Percentiles rank a stretch among this genome's conserved stretches.
Conservation (phyloP, 2,113 vertebrate genomes). For the Microtus richardsoni region DNA sequence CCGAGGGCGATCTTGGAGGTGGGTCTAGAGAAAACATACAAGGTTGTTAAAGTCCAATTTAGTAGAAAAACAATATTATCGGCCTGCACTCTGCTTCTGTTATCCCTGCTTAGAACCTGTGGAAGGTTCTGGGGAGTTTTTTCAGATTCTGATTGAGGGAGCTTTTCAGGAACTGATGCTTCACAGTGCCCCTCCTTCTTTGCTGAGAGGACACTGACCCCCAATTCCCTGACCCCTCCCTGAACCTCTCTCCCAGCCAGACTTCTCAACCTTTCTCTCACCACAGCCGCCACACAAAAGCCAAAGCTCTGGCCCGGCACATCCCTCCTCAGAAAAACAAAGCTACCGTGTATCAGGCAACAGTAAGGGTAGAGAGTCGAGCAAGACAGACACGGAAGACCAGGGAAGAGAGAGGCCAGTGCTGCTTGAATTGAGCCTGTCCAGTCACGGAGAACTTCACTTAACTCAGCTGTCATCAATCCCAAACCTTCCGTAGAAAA, state of each 20-base stretch:
- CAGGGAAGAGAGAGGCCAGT: fast-evolving
- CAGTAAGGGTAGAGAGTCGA: background rate
- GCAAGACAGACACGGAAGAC: background rate
- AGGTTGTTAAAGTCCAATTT: background rate
- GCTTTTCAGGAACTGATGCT: background rate
- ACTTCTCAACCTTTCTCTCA: background rate
- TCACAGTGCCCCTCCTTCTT: background rate
- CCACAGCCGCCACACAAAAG: fast-evolving
- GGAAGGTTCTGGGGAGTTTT: conserved; percentile 14
- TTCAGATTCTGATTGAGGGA: background rate
- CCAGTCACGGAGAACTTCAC: fast-evolving
- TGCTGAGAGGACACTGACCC: background rate
- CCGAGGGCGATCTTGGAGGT: background rate
- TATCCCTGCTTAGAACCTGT: background rate
- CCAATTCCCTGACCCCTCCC: background rate
- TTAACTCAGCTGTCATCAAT: background rate
- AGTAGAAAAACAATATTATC: background rate
- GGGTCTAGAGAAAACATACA: background rate
- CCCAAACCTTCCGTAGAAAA: background rate
- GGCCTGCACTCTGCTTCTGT: background rate
- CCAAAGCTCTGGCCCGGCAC: background rate
- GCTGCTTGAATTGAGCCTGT: background rate
- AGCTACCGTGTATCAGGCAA: background rate
- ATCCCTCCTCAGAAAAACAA: background rate
- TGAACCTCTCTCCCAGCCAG: background rate